Evolutionary conservation across 1,140 invertebrate species (phyloP).

Genomic region (Orussus abietinus): DNA sequence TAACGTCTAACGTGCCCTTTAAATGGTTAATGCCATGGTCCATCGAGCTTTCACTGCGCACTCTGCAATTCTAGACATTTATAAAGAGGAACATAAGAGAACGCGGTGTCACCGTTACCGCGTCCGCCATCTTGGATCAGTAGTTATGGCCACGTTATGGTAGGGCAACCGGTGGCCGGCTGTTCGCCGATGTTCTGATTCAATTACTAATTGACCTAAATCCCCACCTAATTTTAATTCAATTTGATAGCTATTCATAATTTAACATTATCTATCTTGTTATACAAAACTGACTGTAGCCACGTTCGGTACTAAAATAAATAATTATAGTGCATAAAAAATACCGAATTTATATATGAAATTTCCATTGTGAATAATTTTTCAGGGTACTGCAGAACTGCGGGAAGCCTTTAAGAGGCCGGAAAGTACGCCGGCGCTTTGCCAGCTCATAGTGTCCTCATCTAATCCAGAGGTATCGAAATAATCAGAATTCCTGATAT

Average conservation of each 20-base stretch:
- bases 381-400: conserved; percentile 63
- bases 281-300: too few relatives aligned
- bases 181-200: neutral
- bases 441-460: conserved; percentile 56
- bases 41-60: too few relatives aligned
- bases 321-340: too few relatives aligned
- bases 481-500: neutral
- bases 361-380: conserved; percentile 20
- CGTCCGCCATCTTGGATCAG: too few relatives aligned
- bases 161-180: too few relatives aligned
- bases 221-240: conserved; percentile 8
- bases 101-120: too few relatives aligned
- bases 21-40: too few relatives aligned
- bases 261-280: conserved; percentile 6
- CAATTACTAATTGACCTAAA: conserved; percentile 1
- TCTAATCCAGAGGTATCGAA: conserved; percentile 55
- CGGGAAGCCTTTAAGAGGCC: conserved; percentile 62
- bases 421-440: conserved; percentile 57
- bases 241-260: conserved; percentile 5
- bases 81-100: too few relatives aligned
- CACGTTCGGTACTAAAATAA: too few relatives aligned
- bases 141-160: too few relatives aligned
- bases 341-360: conserved; percentile 15
- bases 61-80: too few relatives aligned
- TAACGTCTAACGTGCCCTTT: neutral